These are phyloP conservation scores for Lithophane semibrunnea DNA, from an alignment of 2,888 invertebrate species.

Conservation along the genomic window DNA sequence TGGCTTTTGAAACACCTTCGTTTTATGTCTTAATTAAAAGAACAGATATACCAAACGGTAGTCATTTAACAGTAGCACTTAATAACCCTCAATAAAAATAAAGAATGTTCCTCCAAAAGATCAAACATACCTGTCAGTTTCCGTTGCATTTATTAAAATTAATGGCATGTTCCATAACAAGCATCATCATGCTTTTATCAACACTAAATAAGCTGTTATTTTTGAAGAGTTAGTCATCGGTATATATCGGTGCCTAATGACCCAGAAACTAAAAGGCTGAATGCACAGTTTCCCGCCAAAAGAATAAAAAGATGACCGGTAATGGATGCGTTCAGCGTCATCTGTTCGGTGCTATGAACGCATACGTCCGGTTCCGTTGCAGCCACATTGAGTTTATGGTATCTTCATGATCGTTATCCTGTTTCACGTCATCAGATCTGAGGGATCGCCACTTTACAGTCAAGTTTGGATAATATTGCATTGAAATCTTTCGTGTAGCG, in stretches of 20 bases:
- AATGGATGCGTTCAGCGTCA: conserved; percentile 76
- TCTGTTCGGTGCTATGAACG: conserved; percentile 70
- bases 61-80: conserved; percentile 34
- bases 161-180: conserved; percentile 35
- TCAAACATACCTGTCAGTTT: conserved; percentile 44
- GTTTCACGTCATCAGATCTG: conserved; percentile 35
- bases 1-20: conserved; percentile 5
- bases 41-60: conserved; percentile 9
- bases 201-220: conserved; percentile 29
- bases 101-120: conserved; percentile 28
- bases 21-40: conserved; percentile 28
- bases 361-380: conserved; percentile 80
- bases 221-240: conserved; percentile 30
- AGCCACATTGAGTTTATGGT: conserved; percentile 75
- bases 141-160: conserved; percentile 37
- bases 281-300: conserved; percentile 70
- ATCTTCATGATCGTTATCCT: conserved; percentile 43
- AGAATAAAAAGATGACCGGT: conserved; percentile 80
- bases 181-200: conserved; percentile 35
- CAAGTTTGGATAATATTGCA: neutral
- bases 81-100: conserved; percentile 26
- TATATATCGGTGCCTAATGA: conserved; percentile 43
- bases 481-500: neutral
- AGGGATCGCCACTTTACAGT: neutral
- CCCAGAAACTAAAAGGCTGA: conserved; percentile 58